Evolutionary conservation across 2,113 vertebrate species (phyloP).

Genomic region (Mustelus asterias): DNA sequence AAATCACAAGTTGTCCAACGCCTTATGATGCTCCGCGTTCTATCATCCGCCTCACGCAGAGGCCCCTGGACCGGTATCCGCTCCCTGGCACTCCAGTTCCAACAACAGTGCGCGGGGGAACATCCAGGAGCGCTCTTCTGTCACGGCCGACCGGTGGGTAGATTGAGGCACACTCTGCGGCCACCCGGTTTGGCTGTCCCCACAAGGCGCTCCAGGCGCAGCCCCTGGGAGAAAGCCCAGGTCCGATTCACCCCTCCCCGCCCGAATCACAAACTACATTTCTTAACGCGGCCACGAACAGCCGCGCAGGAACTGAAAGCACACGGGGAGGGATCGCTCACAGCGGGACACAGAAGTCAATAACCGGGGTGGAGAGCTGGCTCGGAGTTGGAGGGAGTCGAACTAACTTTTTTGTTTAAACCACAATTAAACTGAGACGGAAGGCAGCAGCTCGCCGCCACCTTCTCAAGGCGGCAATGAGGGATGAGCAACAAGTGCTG

Average conservation of each 20-base stretch:
- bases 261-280: background rate
- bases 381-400: background rate
- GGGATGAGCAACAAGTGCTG: too few relatives aligned
- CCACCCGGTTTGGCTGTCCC: too few relatives aligned
- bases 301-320: background rate
- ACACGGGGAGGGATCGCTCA: background rate
- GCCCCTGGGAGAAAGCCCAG: background rate
- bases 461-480: too few relatives aligned
- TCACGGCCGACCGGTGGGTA: background rate
- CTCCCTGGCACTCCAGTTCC: background rate
- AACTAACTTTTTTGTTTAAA: background rate
- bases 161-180: too few relatives aligned
- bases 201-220: background rate
- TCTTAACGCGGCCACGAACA: background rate
- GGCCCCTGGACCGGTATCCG: background rate
- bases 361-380: background rate
- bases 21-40: too few relatives aligned
- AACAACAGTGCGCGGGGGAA: background rate
- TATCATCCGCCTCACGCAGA: background rate
- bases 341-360: background rate
- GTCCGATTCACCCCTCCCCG: background rate
- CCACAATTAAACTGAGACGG: background rate
- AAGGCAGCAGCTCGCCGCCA: too few relatives aligned
- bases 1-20: background rate
- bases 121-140: background rate